Evolutionary conservation across 2,797 vertebrate species (phyloP).

Genomic region (Acanthurus leucopareius): DNA sequence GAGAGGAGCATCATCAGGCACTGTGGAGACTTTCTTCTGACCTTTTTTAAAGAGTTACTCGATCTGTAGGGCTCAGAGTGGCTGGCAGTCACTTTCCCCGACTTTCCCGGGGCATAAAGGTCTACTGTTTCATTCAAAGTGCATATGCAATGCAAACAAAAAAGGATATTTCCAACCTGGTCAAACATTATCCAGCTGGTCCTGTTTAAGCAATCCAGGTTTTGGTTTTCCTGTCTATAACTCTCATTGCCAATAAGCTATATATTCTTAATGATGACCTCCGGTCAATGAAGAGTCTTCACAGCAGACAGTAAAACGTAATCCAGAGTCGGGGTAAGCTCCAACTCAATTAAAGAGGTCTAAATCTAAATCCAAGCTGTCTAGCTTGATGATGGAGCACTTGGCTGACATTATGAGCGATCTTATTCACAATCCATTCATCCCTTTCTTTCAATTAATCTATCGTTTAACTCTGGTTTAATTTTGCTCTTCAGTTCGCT

Average conservation of each 20-base stretch:
- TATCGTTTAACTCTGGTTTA: slow-evolving; percentile 33
- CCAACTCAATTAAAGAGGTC: slow-evolving; percentile 74
- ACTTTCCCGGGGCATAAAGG: slow-evolving; percentile 46
- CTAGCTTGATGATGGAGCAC: slow-evolving; percentile 72
- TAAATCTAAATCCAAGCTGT: slow-evolving; percentile 79
- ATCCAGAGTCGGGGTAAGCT: slow-evolving; percentile 60
- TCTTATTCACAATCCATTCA: slow-evolving; percentile 54
- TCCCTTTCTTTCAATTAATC: slow-evolving; percentile 51
- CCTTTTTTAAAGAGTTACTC: slow-evolving; percentile 38
- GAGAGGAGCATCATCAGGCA: slow-evolving; percentile 63
- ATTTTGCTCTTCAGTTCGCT: slow-evolving; percentile 29
- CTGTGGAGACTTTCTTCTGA: slow-evolving; percentile 36
- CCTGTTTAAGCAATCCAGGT: slow-evolving; percentile 66
- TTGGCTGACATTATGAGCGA: slow-evolving; percentile 68
- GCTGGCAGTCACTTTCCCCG: slow-evolving; percentile 46
- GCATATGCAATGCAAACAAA: slow-evolving; percentile 39
- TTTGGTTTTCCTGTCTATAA: slow-evolving; percentile 62
- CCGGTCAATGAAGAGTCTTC: slow-evolving; percentile 66
- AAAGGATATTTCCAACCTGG: slow-evolving; percentile 46
- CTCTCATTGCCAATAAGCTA: slow-evolving; percentile 59
- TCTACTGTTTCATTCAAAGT: slow-evolving; percentile 61
- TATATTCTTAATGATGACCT: slow-evolving; percentile 76
- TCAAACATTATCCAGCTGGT: slow-evolving; percentile 60
- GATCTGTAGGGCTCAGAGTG: slow-evolving; percentile 54
- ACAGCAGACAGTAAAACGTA: slow-evolving; percentile 72